These are phyloP conservation scores for Brachycybe producta DNA, from an alignment of 2,888 invertebrate genomes.

Conservation along the genomic window DNA sequence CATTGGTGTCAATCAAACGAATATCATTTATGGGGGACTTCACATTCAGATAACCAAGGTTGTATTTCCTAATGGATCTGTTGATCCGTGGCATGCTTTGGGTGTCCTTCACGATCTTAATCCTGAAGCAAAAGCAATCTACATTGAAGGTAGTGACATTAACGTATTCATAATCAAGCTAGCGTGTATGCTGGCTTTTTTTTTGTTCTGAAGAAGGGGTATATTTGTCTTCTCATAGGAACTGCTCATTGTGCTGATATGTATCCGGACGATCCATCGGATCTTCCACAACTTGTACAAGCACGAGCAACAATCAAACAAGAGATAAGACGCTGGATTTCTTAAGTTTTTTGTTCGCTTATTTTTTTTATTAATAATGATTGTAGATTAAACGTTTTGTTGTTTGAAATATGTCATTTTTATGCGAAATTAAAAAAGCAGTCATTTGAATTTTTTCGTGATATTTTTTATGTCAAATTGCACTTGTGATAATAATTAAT, in stretches of 20 bases:
- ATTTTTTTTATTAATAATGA: no score
- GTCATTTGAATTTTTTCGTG: no score
- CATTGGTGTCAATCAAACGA: slow-evolving; percentile 30
- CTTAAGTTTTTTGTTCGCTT: no score
- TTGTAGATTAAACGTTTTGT: no score
- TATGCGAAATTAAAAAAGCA: no score
- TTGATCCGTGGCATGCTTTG: slow-evolving; percentile 51
- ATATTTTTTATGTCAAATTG: no score
- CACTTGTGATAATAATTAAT: no score
- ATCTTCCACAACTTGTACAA: slow-evolving; percentile 50
- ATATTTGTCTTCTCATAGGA: slow-evolving; percentile 33
- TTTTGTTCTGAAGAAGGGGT: no score
- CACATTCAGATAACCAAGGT: slow-evolving; percentile 56
- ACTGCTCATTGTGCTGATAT: slow-evolving; percentile 36
- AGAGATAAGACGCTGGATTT: neutral
- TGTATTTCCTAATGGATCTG: slow-evolving; percentile 73
- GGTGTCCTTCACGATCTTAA: slow-evolving; percentile 33
- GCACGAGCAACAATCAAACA: slow-evolving; percentile 52
- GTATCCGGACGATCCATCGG: slow-evolving; percentile 49
- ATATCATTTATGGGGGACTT: slow-evolving; percentile 55
- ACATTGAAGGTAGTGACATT: slow-evolving; percentile 32
- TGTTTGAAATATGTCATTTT: no score
- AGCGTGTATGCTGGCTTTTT: no score
- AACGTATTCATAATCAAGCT: slow-evolving; percentile 29
- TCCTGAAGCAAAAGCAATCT: slow-evolving; percentile 33